phyloP scores from a whole-genome alignment of 2,888 invertebrate species.

The Meghimatium bilineatum region DNA sequence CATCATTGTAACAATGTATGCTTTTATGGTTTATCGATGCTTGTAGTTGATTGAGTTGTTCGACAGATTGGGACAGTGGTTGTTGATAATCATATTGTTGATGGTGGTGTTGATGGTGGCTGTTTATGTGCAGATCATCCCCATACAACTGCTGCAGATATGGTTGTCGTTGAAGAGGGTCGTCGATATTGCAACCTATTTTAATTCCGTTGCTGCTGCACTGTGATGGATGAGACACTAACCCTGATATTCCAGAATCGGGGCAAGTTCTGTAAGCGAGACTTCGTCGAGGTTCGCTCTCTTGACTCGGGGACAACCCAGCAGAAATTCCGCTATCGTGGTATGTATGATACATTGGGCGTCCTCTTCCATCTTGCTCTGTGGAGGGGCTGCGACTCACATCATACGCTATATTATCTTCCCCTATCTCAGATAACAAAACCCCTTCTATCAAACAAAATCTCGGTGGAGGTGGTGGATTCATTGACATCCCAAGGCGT shows the following conservation, averaged over 20 bases:
- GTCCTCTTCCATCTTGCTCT: slow-evolving; percentile 44
- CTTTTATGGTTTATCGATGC: slow-evolving; percentile 10
- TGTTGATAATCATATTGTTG: not conserved
- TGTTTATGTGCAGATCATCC: slow-evolving; percentile 2
- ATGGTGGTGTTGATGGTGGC: slow-evolving; percentile 8
- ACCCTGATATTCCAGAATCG: slow-evolving; percentile 62
- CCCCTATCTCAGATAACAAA: slow-evolving; percentile 42
- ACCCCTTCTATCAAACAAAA: slow-evolving; percentile 54
- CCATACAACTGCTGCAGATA: slow-evolving; percentile 6
- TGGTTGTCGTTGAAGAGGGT: not conserved
- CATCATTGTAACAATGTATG: slow-evolving; percentile 31
- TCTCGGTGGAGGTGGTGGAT: slow-evolving; percentile 59
- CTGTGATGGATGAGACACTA: not conserved
- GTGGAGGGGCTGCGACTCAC: slow-evolving; percentile 58
- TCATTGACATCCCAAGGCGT: slow-evolving; percentile 54
- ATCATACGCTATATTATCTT: slow-evolving; percentile 54
- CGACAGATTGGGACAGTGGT: not conserved
- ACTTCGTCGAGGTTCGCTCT: slow-evolving; percentile 3
- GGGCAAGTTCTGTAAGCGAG: slow-evolving; percentile 61
- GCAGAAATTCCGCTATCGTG: slow-evolving; percentile 48
- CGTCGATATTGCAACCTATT: not conserved
- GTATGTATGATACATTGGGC: slow-evolving; percentile 38
- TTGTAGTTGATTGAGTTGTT: slow-evolving; percentile 7
- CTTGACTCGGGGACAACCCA: slow-evolving; percentile 22
- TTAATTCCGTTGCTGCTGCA: not conserved